Conservation (phyloP, 2,113 vertebrate genomes). For the Herpailurus yagouaroundi region DNA sequence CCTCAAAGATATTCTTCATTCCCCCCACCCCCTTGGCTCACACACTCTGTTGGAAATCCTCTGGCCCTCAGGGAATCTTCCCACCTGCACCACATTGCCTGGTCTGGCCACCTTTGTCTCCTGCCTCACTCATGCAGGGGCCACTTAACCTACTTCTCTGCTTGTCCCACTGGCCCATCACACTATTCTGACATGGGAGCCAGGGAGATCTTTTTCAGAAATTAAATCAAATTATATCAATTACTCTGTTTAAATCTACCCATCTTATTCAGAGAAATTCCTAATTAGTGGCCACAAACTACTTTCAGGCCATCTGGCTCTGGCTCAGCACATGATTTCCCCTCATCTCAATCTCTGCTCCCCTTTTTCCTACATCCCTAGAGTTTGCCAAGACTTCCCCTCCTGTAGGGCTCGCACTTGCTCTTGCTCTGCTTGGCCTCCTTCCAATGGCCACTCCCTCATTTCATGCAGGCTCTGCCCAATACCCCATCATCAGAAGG, state of each 20-base stretch:
- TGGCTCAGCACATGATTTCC: neutral
- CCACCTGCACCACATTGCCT: fast-evolving
- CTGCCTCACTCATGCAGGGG: neutral
- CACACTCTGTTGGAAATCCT: too few relatives aligned
- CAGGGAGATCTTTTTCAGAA: neutral
- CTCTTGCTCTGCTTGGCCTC: neutral
- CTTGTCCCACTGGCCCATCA: neutral
- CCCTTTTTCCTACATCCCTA: neutral
- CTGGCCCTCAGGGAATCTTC: neutral
- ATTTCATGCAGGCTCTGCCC: neutral
- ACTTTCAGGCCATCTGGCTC: neutral
- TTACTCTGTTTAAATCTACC: neutral
- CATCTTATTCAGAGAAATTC: neutral
- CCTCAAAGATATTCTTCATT: neutral
- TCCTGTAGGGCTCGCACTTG: neutral
- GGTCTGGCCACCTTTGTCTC: fast-evolving
- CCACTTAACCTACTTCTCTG: neutral
- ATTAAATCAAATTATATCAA: neutral
- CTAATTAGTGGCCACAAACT: neutral
- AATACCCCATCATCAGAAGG: neutral
- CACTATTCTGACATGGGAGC: neutral
- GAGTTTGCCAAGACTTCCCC: neutral
- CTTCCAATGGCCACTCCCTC: neutral
- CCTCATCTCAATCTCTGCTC: too few relatives aligned
- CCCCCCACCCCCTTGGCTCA: neutral